These are phyloP conservation scores for Urocyon cinereoargenteus DNA, from an alignment of 2,797 vertebrate genomes.

Conservation along the genomic window DNA sequence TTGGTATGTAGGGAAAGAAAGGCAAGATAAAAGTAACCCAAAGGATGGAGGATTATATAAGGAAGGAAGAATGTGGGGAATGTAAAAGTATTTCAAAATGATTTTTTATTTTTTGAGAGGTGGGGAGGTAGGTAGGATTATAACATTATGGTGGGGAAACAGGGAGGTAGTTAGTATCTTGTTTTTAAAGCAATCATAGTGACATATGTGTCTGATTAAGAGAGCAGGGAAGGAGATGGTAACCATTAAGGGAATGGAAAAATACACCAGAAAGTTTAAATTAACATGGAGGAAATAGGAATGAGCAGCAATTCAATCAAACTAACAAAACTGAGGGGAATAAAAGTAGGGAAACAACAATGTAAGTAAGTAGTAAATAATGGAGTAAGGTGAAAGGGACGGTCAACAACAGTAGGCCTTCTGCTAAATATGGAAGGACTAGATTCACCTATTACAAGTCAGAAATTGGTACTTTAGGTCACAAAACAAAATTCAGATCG, in stretches of 20 bases:
- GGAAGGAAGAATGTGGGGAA: neutral
- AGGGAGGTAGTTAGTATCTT: neutral
- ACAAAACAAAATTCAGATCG: neutral
- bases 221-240: neutral
- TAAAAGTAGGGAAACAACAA: neutral
- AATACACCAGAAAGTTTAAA: constrained; percentile 40
- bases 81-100: neutral
- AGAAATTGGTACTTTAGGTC: neutral
- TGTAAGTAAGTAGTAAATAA: neutral
- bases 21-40: neutral
- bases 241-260: constrained; percentile 43
- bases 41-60: neutral
- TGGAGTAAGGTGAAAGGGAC: neutral
- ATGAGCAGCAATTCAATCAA: neutral
- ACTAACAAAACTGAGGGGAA: constrained; percentile 35
- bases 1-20: neutral
- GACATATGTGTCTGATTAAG: constrained; percentile 54
- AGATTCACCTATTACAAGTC: neutral
- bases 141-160: neutral
- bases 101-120: neutral
- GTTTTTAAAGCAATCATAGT: constrained; percentile 35
- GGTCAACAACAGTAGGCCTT: neutral
- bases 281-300: neutral
- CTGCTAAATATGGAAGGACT: neutral
- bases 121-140: neutral